These are phyloP conservation scores for Cyprinus carpio DNA, from an alignment of 2,113 vertebrate genomes.

Conservation along the genomic window DNA sequence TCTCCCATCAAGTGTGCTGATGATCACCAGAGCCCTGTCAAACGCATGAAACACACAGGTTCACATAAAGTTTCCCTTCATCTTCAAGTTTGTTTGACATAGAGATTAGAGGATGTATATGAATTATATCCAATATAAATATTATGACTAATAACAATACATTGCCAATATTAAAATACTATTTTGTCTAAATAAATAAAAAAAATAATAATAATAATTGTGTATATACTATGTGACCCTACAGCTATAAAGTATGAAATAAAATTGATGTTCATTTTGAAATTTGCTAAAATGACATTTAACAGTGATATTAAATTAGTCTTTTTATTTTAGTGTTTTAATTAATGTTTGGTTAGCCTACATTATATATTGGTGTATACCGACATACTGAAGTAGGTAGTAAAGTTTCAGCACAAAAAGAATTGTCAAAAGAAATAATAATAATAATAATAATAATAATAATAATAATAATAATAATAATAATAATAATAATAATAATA, in stretches of 20 bases:
- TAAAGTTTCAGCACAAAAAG: neutral
- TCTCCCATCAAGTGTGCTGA: conserved; percentile 94
- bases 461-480: no score
- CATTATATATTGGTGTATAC: neutral
- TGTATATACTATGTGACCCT: neutral
- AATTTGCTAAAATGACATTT: neutral
- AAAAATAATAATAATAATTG: neutral
- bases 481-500: no score
- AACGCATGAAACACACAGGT: neutral
- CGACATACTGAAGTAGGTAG: neutral
- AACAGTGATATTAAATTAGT: neutral
- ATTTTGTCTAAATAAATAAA: neutral
- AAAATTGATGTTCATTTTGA: neutral
- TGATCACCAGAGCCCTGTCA: conserved; percentile 89
- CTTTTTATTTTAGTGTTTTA: neutral
- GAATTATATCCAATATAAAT: neutral
- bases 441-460: no score
- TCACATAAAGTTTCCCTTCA: neutral
- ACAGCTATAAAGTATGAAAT: neutral
- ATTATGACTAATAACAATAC: neutral
- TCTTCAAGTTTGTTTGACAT: neutral
- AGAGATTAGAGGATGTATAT: neutral
- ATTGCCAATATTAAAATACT: neutral
- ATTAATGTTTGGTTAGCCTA: neutral
- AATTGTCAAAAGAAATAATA: neutral